Conservation (phyloP, 2,888 invertebrate species). For the Latrodectus elegans region DNA sequence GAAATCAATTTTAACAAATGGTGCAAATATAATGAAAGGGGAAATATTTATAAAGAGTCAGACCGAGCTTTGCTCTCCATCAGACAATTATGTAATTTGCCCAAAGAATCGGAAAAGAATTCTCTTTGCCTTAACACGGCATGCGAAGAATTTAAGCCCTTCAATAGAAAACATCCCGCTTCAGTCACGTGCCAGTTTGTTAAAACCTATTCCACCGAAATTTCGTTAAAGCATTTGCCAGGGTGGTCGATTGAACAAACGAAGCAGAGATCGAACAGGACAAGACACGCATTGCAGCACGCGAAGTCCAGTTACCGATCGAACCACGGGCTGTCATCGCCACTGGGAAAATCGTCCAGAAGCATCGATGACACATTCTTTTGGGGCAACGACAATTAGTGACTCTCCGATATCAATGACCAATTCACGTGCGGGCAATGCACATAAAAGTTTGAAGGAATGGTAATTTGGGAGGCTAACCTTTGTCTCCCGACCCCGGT, state of each 20-base stretch:
- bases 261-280: conserved; percentile 20
- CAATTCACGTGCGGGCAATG: conserved; percentile 54
- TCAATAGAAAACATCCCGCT: conserved; percentile 5
- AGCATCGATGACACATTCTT: conserved; percentile 44
- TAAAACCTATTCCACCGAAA: conserved; percentile 26
- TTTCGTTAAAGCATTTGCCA: conserved; percentile 56
- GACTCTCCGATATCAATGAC: conserved; percentile 62
- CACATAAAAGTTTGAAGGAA: conserved; percentile 54
- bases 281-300: conserved; percentile 39
- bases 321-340: conserved; percentile 51
- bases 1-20: too few species aligned
- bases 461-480: conserved; percentile 48
- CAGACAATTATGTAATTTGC: too few species aligned
- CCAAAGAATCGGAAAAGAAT: conserved; percentile 44
- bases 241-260: conserved; percentile 48
- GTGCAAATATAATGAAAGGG: too few species aligned
- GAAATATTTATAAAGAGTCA: too few species aligned
- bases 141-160: neutral
- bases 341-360: conserved; percentile 28
- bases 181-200: conserved; percentile 13
- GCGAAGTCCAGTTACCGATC: conserved; percentile 46
- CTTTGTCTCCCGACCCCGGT: conserved; percentile 28
- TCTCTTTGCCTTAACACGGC: neutral
- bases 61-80: too few species aligned
- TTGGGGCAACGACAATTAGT: conserved; percentile 46